These are phyloP conservation scores for Perca schrenkii DNA, from an alignment of 2,113 vertebrate species.

Conservation along the genomic window DNA sequence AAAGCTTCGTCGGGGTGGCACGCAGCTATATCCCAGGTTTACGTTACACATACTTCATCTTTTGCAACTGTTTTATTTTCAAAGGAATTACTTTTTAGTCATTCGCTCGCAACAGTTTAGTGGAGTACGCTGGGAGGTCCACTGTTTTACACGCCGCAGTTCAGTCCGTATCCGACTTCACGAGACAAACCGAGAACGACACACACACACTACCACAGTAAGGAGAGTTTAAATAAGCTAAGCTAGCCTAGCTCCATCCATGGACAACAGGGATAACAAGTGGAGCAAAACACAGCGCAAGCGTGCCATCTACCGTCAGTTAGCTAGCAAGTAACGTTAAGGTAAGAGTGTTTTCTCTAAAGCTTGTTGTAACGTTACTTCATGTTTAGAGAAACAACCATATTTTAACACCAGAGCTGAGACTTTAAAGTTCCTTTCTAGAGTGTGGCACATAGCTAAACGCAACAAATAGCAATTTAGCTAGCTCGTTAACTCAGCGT, in stretches of 20 bases:
- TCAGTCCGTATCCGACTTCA: conserved; percentile 25
- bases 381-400: not conserved
- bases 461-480: not conserved
- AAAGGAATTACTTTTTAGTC: not conserved
- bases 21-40: conserved; percentile 44
- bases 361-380: not conserved
- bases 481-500: not conserved
- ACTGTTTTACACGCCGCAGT: not conserved
- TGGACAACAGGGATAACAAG: conserved; percentile 52
- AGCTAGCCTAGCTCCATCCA: conserved; percentile 69
- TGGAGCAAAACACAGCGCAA: conserved; percentile 24
- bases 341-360: too few relatives aligned
- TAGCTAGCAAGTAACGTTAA: not conserved
- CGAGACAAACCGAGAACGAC: conserved; percentile 28
- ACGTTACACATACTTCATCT: conserved; percentile 66
- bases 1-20: conserved; percentile 42
- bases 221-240: conserved; percentile 72
- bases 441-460: not conserved
- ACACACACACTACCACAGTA: conserved; percentile 63
- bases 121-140: not conserved
- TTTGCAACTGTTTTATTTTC: not conserved
- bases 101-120: not conserved
- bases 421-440: not conserved
- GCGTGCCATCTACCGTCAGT: conserved; percentile 56
- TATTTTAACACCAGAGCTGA: rapidly evolving